A percentile compares a stretch with the other conserved stretches of the same genome.
Evolutionary conservation across 2,797 vertebrate genomes (phyloP).

Genomic region (Squalus acanthias): DNA sequence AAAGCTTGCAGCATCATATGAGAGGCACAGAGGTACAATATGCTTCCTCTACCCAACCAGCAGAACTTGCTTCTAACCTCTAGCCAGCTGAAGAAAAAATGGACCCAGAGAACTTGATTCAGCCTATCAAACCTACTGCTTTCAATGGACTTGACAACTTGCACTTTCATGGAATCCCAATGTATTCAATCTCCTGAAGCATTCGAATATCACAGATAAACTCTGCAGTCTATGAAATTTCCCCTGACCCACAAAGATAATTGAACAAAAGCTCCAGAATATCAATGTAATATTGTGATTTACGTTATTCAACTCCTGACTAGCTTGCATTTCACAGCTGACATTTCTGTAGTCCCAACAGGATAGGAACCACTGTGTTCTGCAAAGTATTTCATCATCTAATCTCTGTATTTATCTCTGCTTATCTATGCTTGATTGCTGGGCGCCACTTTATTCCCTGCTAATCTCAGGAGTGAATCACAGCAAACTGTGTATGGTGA

Average conservation of each 20-base stretch:
- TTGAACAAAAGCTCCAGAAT: not conserved
- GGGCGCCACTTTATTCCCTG: not conserved
- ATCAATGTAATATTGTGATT: not conserved
- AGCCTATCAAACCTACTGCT: not conserved
- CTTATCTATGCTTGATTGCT: not conserved
- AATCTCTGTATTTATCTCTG: not conserved
- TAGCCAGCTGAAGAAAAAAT: not conserved
- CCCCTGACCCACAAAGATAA: too few relatives aligned
- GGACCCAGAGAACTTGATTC: not conserved
- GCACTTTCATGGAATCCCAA: not conserved
- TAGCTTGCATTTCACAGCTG: not conserved
- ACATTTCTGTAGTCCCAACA: not conserved
- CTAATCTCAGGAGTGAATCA: not conserved
- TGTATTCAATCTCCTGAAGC: not conserved
- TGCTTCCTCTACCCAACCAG: too few relatives aligned
- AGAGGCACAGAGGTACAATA: not conserved
- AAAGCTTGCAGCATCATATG: not conserved
- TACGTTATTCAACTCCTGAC: not conserved
- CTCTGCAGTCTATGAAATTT: not conserved
- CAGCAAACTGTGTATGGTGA: not conserved
- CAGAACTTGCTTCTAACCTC: not conserved
- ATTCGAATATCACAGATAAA: not conserved
- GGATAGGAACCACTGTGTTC: not conserved
- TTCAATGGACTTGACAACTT: not conserved
- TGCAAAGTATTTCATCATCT: conserved; percentile 3